A percentile compares a stretch with the other conserved stretches of the same genome.
phyloP scores from a whole-genome alignment of 2,797 vertebrate species.

The Bovichtus variegatus region DNA sequence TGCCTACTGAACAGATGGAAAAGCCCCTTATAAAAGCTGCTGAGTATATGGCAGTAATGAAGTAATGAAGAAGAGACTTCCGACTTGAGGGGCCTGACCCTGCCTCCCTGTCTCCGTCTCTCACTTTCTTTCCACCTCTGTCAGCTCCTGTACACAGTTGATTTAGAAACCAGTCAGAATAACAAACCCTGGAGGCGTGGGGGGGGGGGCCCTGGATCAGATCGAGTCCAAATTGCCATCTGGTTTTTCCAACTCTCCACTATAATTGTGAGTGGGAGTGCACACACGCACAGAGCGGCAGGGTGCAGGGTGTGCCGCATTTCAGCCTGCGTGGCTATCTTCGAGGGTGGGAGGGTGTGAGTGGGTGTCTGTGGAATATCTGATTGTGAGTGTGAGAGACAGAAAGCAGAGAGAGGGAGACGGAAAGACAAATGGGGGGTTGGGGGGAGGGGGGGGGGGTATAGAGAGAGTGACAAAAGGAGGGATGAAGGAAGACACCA shows the following conservation, averaged over 20 bases:
- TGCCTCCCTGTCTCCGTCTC: constrained; percentile 8
- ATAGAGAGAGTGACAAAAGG: not conserved
- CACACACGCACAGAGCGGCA: constrained; percentile 7
- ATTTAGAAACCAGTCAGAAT: constrained; percentile 75
- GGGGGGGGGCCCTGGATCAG: constrained; percentile 41
- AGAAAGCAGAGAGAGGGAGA: constrained; percentile 45
- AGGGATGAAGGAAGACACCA: constrained; percentile 1
- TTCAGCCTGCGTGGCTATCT: constrained; percentile 47
- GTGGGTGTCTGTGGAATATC: constrained; percentile 55
- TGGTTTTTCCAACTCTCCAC: constrained; percentile 69
- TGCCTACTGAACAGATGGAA: constrained; percentile 54
- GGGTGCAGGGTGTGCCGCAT: constrained; percentile 40
- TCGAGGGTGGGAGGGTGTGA: constrained; percentile 27
- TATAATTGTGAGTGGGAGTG: constrained; percentile 69
- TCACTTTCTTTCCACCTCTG: constrained; percentile 45
- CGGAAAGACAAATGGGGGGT: not conserved
- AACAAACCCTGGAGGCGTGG: constrained; percentile 50
- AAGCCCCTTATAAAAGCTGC: constrained; percentile 57
- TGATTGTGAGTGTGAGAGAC: constrained; percentile 52
- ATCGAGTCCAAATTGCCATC: constrained; percentile 71
- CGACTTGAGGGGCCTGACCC: constrained; percentile 12
- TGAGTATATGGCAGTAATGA: constrained; percentile 12
- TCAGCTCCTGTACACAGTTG: constrained; percentile 46
- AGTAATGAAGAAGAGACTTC: constrained; percentile 43
- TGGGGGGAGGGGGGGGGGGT: not conserved